Percentiles rank a stretch among this genome's conserved stretches.
Evolutionary conservation across 2,888 invertebrate species (phyloP).

Genomic region (Harpalus rufipes): DNA sequence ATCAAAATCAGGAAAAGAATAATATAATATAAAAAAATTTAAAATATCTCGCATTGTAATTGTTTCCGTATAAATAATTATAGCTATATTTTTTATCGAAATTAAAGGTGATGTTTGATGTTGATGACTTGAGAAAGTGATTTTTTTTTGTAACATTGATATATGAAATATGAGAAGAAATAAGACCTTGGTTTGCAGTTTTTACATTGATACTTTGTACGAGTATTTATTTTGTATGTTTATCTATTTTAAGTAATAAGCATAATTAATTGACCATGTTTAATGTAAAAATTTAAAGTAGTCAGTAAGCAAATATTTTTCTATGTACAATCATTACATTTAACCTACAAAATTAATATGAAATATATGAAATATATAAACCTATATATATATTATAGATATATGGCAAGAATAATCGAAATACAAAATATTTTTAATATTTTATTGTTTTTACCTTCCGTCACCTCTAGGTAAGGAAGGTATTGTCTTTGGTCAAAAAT

Average conservation of each 20-base stretch:
- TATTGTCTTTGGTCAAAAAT: no score
- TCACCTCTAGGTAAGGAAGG: no score
- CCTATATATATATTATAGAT: no score
- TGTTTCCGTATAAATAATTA: conserved; percentile 41
- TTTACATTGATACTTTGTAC: conserved; percentile 6
- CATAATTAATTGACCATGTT: conserved; percentile 10
- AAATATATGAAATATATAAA: no score
- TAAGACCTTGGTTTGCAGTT: conserved; percentile 22
- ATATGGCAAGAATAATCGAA: no score
- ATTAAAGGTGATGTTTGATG: conserved; percentile 12
- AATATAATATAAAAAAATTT: conserved; percentile 6
- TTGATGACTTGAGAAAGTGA: conserved; percentile 33
- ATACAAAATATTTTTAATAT: no score
- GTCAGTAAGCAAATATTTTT: background rate
- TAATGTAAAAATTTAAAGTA: background rate
- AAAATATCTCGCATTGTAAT: background rate
- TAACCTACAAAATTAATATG: no score
- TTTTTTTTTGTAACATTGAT: background rate
- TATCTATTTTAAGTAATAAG: background rate
- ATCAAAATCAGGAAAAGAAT: conserved; percentile 23
- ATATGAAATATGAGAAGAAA: background rate
- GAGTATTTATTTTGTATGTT: background rate
- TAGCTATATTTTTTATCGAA: conserved; percentile 30
- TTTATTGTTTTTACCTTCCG: no score
- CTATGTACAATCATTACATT: no score